Conservation (phyloP, 1,140 invertebrate species). For the Monochamus saltuarius region DNA sequence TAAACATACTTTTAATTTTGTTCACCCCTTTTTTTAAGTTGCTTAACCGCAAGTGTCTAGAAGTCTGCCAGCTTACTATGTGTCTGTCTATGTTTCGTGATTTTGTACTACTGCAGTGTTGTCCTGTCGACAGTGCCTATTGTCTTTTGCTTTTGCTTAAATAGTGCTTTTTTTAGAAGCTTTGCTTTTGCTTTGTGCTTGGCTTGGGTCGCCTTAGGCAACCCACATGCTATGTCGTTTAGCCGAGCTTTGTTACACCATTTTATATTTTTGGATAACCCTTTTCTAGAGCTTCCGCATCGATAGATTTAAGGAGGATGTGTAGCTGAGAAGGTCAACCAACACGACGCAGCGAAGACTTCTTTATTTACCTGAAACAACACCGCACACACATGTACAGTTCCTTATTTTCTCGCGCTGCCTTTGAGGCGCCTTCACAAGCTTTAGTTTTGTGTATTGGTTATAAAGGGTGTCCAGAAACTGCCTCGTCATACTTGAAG, state of each 20-base stretch:
- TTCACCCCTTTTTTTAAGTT: conserved; percentile 36
- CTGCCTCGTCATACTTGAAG: too few relatives aligned
- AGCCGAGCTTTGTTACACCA: conserved; percentile 36
- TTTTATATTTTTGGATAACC: conserved; percentile 47
- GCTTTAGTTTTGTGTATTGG: too few relatives aligned
- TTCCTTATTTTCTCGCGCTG: too few relatives aligned
- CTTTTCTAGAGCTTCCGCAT: conserved; percentile 49
- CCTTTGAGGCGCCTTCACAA: too few relatives aligned
- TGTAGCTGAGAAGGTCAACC: conserved; percentile 17
- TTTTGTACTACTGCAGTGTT: conserved; percentile 13
- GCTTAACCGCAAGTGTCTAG: conserved; percentile 42
- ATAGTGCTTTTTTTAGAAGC: conserved; percentile 42
- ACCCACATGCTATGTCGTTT: conserved; percentile 29
- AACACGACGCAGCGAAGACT: too few relatives aligned
- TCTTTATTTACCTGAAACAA: too few relatives aligned
- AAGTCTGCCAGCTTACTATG: conserved; percentile 40
- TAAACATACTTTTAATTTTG: conserved; percentile 11
- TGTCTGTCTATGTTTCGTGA: conserved; percentile 37
- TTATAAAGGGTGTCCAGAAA: too few relatives aligned
- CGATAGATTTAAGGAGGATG: conserved; percentile 30
- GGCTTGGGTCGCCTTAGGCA: conserved; percentile 37
- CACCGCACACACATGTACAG: too few relatives aligned
- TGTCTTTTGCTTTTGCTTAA: conserved; percentile 32
- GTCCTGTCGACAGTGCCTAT: conserved; percentile 26
- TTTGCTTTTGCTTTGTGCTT: conserved; percentile 45